Conservation (phyloP, 2,888 invertebrate genomes). For the Calliopum simillimum region DNA sequence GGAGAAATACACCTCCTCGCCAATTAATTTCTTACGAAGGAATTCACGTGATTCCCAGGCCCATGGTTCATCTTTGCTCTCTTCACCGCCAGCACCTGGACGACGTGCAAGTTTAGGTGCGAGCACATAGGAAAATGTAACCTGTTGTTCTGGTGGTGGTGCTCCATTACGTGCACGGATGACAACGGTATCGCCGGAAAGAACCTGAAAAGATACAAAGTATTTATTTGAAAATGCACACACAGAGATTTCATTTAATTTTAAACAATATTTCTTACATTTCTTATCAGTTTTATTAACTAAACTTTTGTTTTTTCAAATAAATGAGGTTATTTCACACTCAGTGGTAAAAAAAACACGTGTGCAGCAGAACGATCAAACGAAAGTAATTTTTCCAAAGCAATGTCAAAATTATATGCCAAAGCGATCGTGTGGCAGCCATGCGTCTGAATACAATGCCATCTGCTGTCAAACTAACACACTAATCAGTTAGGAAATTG, state of each 20-base stretch:
- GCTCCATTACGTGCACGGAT: constrained; percentile 87
- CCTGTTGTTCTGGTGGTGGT: constrained; percentile 92
- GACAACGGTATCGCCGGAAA: constrained; percentile 96
- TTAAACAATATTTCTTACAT: constrained; percentile 9
- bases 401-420: no score
- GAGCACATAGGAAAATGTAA: constrained; percentile 89
- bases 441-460: background rate
- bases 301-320: constrained; percentile 11
- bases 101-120: constrained; percentile 92
- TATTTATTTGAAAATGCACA: constrained; percentile 1
- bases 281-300: constrained; percentile 1
- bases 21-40: constrained; percentile 90
- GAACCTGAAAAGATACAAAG: constrained; percentile 74
- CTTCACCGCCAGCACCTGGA: constrained; percentile 72
- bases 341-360: constrained; percentile 21
- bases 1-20: constrained; percentile 88
- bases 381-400: background rate
- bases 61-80: constrained; percentile 89
- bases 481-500: no score
- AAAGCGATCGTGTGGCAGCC: background rate
- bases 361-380: background rate
- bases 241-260: background rate
- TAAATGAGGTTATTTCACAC: constrained; percentile 31
- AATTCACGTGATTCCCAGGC: constrained; percentile 99
- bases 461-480: background rate